Base-by-base conservation (phyloP, 2,888 invertebrate genomes). In the Lucinisca nassula region DNA sequence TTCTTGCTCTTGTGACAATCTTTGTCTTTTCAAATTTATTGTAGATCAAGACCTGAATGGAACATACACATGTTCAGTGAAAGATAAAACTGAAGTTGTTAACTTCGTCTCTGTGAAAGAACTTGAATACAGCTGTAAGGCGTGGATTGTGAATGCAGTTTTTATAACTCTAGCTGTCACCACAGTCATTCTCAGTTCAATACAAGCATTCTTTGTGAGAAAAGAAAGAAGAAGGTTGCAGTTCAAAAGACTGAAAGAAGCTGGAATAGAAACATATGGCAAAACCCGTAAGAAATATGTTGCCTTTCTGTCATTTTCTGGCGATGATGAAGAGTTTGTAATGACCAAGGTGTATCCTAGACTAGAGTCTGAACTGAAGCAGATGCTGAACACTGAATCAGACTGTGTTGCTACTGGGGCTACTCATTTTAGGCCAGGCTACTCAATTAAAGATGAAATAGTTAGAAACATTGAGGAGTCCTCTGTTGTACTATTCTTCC, bases 301-400 rank as follows among this genome's bases (percentile, higher is more conserved):
- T 61, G 61, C 27, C 24, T 61, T 61, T 61, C 21, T 61, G 30
- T 61, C 61, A 61, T 61, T 61, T 61, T 61, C 61, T 61, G 61
- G 61, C 3, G 61, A 61, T 61, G 61, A 61, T 61, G 6, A 3
- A 61, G 61, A 61, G 27, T 61, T 61, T 61, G 61, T 61, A 61
- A 61, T 61, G 61, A 61, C 61, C 3, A 61, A 61, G 17, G 61
- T 61, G 24, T 61, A 61, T 61, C 61, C 61, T 6, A 27, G 27
- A 27, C 21, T 61, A 30, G 61, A 61, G 6, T 3, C 61, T 27
- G 61, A 21, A 61, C 30, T 61, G 6, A 61, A 61, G 30, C 6
- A 4, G 10, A 27, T 61, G 6, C 30, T 61, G 24, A 61, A 61
- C 61, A 61, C 61, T 27, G 21, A 61, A 61, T 61, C 61, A 27